Evolutionary conservation across 1,140 invertebrate genomes (phyloP), one percentile per base, ranked within the genome.

Genomic region (Galleria mellonella): DNA sequence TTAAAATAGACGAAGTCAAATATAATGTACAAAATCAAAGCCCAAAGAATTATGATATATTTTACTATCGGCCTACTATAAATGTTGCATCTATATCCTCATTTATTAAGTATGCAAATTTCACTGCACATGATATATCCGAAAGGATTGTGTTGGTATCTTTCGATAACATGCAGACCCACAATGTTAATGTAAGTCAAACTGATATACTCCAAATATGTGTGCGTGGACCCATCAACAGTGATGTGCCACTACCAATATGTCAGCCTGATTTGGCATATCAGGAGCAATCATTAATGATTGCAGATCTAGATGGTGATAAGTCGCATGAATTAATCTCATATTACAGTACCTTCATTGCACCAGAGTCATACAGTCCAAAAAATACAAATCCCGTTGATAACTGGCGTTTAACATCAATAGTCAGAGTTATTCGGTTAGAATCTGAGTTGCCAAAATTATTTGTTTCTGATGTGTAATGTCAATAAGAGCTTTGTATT

Each of bases 81-180:
- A 78, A 83, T 58, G 53, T 76, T 14, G 62, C 72, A 15, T 79
- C 71, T 43, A 73, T 86, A 54, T 76, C 79, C 47, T 73, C 74
- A 35, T 85, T 72, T 39, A 79, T 77, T n/a, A 78, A 76, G 36
- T 81, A 83, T 55, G 46, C 62, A 14, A 86, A 87, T 46, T 79
- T 85, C 11, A 83, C 88, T 32, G 74, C 82, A 0, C 83, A 88
- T 64, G 84, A 83, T 39, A 83, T 94, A 10, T 91, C 89, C 0
- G 93, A 94, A 69, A 88, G 89, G 29, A 90, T 94, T n/a, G 88
- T 93, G 1, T 82, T 94, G n/a, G 89, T 94, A 11, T 90, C 91
- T 7, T 92, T 94, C 65, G 92, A 93, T 72, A 89, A 90, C 38
- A 89, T 91, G 9, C 89, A 93, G 53, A 89, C 90, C 3, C 89